Evolutionary conservation across 2,888 invertebrate genomes (phyloP).

Genomic region (Agelastica alni): DNA sequence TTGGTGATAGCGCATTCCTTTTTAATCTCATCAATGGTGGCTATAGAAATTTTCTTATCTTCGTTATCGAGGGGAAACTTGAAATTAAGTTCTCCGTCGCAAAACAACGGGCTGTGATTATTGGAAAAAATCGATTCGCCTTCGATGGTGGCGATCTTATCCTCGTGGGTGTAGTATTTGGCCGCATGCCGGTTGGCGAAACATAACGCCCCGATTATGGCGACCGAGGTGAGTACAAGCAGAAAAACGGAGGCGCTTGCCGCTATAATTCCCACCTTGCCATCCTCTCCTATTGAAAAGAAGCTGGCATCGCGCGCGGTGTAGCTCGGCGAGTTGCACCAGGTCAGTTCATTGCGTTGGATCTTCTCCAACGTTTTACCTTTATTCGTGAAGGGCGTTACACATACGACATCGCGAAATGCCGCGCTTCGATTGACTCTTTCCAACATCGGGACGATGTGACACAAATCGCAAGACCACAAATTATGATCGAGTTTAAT

Average conservation of each 20-base stretch:
- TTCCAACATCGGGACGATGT: constrained; percentile 64
- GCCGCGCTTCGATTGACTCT: constrained; percentile 61
- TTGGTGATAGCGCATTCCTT: constrained; percentile 52
- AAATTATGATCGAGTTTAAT: constrained; percentile 64
- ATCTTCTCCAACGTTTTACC: constrained; percentile 58
- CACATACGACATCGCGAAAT: constrained; percentile 62
- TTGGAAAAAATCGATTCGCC: constrained; percentile 57
- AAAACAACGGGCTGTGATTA: constrained; percentile 55
- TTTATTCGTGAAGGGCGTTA: constrained; percentile 63
- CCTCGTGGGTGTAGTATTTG: constrained; percentile 81
- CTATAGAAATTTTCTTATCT: constrained; percentile 52
- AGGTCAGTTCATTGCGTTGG: constrained; percentile 55
- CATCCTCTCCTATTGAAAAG: constrained; percentile 59
- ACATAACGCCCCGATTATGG: constrained; percentile 61
- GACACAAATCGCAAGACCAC: constrained; percentile 73
- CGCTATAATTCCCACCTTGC: constrained; percentile 60
- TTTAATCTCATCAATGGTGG: constrained; percentile 56
- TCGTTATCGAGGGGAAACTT: constrained; percentile 60
- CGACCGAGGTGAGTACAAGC: constrained; percentile 56
- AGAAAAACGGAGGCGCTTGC: constrained; percentile 63
- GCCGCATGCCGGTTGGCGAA: constrained; percentile 75
- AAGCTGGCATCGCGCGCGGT: constrained; percentile 59
- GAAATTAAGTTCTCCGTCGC: constrained; percentile 62
- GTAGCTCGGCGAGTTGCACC: constrained; percentile 62
- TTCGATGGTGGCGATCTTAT: constrained; percentile 58